Conservation (phyloP, 2,113 vertebrate genomes). For the Paradoxurus hermaphroditus region DNA sequence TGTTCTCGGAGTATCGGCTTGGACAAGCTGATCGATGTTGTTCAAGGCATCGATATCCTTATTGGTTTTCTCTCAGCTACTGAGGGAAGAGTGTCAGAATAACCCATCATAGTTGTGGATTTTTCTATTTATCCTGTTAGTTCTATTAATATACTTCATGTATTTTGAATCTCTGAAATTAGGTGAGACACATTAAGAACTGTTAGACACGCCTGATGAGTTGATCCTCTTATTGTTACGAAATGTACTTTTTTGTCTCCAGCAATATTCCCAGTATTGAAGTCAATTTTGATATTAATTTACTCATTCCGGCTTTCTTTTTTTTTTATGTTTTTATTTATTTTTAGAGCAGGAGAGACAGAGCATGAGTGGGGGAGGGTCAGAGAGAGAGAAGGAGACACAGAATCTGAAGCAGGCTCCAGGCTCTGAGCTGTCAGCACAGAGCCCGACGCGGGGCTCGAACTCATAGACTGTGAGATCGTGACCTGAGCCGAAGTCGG, state of each 20-base stretch:
- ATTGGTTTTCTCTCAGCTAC: neutral
- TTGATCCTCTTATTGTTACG: neutral
- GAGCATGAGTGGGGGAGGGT: too few species aligned
- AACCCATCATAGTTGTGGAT: fast-evolving
- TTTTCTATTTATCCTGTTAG: neutral
- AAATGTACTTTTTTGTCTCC: neutral
- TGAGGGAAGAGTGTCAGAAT: neutral
- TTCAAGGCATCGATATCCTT: fast-evolving
- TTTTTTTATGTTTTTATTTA: too few species aligned
- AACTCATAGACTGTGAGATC: too few species aligned
- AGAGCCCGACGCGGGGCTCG: too few species aligned
- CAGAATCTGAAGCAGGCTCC: too few species aligned
- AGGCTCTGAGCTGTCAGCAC: too few species aligned
- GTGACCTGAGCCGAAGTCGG: too few species aligned
- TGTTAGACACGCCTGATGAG: neutral
- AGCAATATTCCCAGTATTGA: neutral
- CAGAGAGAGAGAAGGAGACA: too few species aligned
- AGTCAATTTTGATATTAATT: neutral
- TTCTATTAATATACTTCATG: neutral
- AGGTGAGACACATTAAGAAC: neutral
- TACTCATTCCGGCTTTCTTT: neutral
- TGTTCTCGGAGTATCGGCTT: too few species aligned
- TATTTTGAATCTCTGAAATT: neutral
- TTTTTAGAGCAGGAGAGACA: too few species aligned
- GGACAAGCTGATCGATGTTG: neutral